A percentile compares a stretch with the other conserved stretches of the same genome.
phyloP scores from a whole-genome alignment of 23 tunicate genomes.

The Diplosoma virens region DNA sequence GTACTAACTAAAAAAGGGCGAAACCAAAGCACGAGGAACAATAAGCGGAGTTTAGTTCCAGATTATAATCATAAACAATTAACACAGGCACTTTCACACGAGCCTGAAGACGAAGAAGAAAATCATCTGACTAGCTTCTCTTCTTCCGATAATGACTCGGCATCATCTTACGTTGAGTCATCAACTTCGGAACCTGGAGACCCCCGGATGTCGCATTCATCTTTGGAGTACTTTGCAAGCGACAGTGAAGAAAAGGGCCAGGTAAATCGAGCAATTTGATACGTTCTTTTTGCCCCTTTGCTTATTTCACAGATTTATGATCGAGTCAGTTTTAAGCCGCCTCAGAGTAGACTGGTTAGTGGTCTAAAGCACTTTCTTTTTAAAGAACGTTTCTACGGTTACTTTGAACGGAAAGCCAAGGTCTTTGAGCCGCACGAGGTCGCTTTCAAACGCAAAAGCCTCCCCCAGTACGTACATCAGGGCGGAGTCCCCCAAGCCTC shows the following conservation, averaged over 20 bases:
- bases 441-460: not conserved
- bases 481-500: conserved; percentile 26
- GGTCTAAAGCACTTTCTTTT: no score
- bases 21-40: no score
- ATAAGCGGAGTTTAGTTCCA: no score
- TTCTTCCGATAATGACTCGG: not conserved
- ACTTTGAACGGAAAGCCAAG: not conserved
- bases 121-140: not conserved
- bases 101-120: conserved; percentile 5
- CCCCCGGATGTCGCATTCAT: not conserved
- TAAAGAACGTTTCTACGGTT: not conserved
- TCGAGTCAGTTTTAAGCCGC: not conserved
- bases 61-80: no score
- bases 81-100: conserved; percentile 8
- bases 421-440: not conserved
- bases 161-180: not conserved
- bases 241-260: not conserved
- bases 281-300: not conserved
- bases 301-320: not conserved
- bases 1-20: no score
- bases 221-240: not conserved
- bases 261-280: not conserved
- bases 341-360: no score
- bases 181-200: not conserved
- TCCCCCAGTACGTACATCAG: conserved; percentile 23